Evolutionary conservation across 1,140 invertebrate genomes (phyloP).

Genomic region (Brachionus calyciflorus): DNA sequence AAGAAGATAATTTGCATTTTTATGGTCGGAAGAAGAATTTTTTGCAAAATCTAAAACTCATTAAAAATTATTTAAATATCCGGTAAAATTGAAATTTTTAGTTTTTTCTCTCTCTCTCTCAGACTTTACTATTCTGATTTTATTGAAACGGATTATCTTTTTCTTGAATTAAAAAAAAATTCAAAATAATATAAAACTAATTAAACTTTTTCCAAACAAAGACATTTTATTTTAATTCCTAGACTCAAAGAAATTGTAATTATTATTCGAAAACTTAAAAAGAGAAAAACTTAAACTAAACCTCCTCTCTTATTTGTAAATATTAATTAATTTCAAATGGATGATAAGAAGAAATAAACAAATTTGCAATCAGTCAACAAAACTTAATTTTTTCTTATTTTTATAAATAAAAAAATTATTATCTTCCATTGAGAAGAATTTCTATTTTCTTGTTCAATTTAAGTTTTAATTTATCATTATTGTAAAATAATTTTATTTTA

Average conservation of each 20-base stretch:
- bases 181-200: not conserved
- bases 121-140: too few species aligned
- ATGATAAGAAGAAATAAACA: conserved; percentile 22
- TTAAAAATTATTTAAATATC: conserved; percentile 18
- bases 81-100: not conserved
- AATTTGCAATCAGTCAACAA: conserved; percentile 39
- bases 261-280: not conserved
- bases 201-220: not conserved
- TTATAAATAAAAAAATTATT: too few species aligned
- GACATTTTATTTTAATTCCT: not conserved
- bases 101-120: too few species aligned
- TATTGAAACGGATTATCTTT: not conserved
- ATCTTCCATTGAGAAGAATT: too few species aligned
- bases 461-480: too few species aligned
- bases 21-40: not conserved
- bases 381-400: conserved; percentile 5
- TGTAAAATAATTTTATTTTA: too few species aligned
- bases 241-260: conserved; percentile 3
- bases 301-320: not conserved
- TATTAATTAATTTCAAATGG: conserved; percentile 30
- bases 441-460: too few species aligned
- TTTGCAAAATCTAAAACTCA: too few species aligned
- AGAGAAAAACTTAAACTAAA: too few species aligned
- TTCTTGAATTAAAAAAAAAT: too few species aligned
- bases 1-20: conserved; percentile 30